Evolutionary conservation across 2,113 vertebrate species (phyloP).

Genomic region (Cygnus atratus): DNA sequence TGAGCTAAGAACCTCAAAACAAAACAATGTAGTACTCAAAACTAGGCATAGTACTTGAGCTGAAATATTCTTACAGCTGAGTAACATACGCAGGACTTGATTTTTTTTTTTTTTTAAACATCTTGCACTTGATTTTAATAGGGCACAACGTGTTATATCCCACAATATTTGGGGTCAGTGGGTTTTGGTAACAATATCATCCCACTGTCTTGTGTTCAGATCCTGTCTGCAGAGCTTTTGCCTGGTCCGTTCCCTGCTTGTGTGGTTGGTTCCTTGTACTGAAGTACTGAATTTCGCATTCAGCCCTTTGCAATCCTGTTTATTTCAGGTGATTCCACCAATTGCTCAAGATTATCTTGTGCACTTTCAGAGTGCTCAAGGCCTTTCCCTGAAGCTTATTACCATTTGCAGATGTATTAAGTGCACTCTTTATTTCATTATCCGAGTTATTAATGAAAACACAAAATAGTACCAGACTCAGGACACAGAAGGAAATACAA

Average conservation of each 20-base stretch:
- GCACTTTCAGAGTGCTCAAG: neutral
- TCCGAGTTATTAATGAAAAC: neutral
- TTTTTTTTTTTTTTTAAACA: neutral
- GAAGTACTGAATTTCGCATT: neutral
- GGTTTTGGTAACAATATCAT: neutral
- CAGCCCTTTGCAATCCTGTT: neutral
- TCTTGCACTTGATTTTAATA: neutral
- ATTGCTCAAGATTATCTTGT: neutral
- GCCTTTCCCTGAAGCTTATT: neutral
- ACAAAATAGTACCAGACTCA: neutral
- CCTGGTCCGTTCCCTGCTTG: too few relatives aligned
- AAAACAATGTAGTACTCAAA: neutral
- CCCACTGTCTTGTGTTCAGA: neutral
- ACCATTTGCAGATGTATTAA: neutral
- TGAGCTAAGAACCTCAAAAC: neutral
- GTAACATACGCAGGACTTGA: neutral
- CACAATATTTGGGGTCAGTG: neutral
- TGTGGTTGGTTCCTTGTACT: accelerated
- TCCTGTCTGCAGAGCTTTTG: neutral
- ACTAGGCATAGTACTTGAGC: neutral
- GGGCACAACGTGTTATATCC: neutral
- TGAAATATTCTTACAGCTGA: neutral
- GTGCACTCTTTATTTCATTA: neutral
- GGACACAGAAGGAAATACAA: neutral
- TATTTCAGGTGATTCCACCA: neutral